Evolutionary conservation across 2,113 vertebrate genomes (phyloP), one percentile per base, ranked within the genome.

Genomic region (Poeciliopsis prolifica): DNA sequence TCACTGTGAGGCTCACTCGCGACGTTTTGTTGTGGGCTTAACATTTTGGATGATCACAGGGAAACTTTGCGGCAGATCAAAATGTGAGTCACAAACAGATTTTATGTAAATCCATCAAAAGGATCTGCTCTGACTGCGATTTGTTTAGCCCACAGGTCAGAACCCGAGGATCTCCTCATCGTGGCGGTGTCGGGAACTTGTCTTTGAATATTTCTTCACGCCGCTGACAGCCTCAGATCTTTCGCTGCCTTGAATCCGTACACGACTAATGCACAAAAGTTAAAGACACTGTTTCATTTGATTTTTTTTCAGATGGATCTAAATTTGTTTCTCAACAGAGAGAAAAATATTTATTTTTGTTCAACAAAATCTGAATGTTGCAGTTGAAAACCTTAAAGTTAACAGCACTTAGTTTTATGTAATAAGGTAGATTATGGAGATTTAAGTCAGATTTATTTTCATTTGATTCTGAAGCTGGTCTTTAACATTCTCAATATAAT

Each of bases 61-160:
- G 58, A 61, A 42, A 72, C 37, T 62, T 66, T 61, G 65, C 78
- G 14, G 37, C 68, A 30, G 61, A 67, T 65, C 1, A 12, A 65
- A 60, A 15, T 35, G 28, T 69, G 75, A 79, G 51, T 71, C 69
- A 81, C 35, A 42, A 78, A 81, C n/a, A 42, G 24, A 70, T 75
- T 77, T 79, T 60, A 81, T 81, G 68, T 70, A 77, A 81, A 83
- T 77, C 48, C 78, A 31, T 79, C 48, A 74, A 77, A 81, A 80
- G 48, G 65, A 29, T 37, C 35, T 31, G 44, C 65, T 6, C 7
- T 42, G 63, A 44, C 28, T 12, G 67, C 24, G n/a, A 66, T 77
- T 72, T 79, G 62, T 81, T 89, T 77, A 68, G 70, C 75, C 85
- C 71, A 68, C 48, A 70, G 82, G 78, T 84, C 78, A 81, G 74